These are phyloP conservation scores for Eristalis arbustorum DNA, from an alignment of 2,888 invertebrate species.

Conservation along the genomic window DNA sequence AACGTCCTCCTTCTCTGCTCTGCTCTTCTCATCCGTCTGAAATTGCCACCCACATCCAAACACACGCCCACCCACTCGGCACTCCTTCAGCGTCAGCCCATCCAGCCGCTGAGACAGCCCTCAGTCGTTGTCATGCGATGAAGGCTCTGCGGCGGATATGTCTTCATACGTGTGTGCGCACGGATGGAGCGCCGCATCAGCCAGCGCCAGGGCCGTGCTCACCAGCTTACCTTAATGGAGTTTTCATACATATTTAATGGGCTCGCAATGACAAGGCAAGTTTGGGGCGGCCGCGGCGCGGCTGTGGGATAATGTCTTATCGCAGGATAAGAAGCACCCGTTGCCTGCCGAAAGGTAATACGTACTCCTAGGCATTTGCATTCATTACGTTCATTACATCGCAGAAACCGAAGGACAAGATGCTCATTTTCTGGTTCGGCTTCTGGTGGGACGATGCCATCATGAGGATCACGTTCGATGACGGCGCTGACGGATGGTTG, in stretches of 20 bases:
- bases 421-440: conserved; percentile 38
- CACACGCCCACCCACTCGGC: background rate
- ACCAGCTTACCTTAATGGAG: conserved; percentile 64
- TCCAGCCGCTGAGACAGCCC: background rate
- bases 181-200: background rate
- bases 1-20: conserved; percentile 7
- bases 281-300: conserved; percentile 55
- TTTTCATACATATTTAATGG: conserved; percentile 70
- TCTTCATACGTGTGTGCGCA: conserved; percentile 17
- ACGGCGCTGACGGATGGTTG: background rate
- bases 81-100: no score
- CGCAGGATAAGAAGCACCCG: conserved; percentile 55
- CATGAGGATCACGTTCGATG: conserved; percentile 31
- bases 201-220: background rate
- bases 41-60: background rate
- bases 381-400: conserved; percentile 63
- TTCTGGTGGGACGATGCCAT: conserved; percentile 39
- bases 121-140: conserved; percentile 24
- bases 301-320: conserved; percentile 63
- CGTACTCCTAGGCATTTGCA: conserved; percentile 46
- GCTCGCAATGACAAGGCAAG: conserved; percentile 63
- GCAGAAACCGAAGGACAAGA: conserved; percentile 50
- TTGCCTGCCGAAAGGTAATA: conserved; percentile 43
- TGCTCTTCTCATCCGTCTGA: conserved; percentile 1
- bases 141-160: conserved; percentile 19